Conservation (phyloP, 2,797 vertebrate species). For the Dendrocincla tyrannina region DNA sequence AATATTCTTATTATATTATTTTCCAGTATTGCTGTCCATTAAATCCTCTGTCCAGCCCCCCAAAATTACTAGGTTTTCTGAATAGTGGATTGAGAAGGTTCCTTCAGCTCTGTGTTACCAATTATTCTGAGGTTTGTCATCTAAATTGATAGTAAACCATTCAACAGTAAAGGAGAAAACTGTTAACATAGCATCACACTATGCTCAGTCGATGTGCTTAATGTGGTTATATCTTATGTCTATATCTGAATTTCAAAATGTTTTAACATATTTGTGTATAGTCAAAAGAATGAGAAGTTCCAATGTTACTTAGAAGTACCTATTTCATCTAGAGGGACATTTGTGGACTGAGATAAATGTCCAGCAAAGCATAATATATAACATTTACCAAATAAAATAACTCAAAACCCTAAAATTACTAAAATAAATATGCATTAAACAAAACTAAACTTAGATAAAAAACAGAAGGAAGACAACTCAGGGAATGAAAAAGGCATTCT, state of each 20-base stretch:
- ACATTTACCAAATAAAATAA: neutral
- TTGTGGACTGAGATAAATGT: neutral
- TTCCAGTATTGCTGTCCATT: neutral
- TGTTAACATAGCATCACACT: neutral
- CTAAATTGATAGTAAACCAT: neutral
- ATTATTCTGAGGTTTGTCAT: neutral
- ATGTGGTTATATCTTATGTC: neutral
- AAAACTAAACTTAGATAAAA: neutral
- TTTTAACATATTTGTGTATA: neutral
- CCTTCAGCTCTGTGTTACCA: neutral
- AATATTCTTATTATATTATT: neutral
- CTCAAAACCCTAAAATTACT: neutral
- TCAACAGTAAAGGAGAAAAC: neutral
- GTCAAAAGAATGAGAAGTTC: neutral
- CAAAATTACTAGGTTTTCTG: neutral
- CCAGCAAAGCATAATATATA: neutral
- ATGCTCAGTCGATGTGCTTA: neutral
- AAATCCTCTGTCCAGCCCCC: neutral
- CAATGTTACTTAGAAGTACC: neutral
- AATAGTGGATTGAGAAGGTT: neutral
- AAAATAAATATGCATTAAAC: neutral
- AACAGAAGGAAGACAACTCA: neutral
- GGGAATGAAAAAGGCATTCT: neutral
- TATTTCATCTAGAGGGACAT: neutral
- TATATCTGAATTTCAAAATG: neutral